Evolutionary conservation across 1,140 invertebrate genomes (phyloP), one percentile per base, ranked within the genome.

Genomic region (Drosophila ogumai): DNA sequence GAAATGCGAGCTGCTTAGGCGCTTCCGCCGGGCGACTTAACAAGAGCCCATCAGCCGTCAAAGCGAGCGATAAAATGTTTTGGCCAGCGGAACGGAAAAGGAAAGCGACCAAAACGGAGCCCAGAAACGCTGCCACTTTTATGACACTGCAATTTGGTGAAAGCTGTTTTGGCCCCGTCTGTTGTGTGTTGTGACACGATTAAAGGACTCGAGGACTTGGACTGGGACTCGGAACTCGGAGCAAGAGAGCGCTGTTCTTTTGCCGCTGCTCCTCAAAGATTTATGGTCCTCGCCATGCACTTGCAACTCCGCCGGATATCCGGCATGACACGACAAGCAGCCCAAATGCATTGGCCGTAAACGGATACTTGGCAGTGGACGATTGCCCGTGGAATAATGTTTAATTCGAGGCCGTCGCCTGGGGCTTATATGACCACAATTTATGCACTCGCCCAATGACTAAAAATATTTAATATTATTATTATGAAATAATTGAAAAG

Each of bases 221-320:
- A 46, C 3, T 43, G 1, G 50, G 17, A 22, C 8, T 54, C 50
- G 17, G 54, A 38, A 68, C 58, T 64, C 0, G 40, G 17, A 44
- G 31, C 46, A 38, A 13, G 47, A 55, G 47, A 65, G 50, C 66
- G 66, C 66, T 72, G 60, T 43, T 67, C 56, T 56, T 76, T 72
- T 64, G 43, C 67, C 60, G 73, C 74, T 58, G 54, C 79, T 73
- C 59, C 49, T 57, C 52, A 36, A 77, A 74, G 74, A 88, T 85
- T 88, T 90, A 88, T 88, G 65, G 80, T 66, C 19, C 76, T 73
- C 60, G 58, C 74, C 66, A 13, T 77, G 72, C 71, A 79, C 81
- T 90, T 81, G 79, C 81, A 88, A 81, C 78, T 81, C 60, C 40
- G 81, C 55, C 82, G 80, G 82, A 91, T 81, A 81, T 91, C 87